Base-by-base conservation (phyloP, 1,140 invertebrate species). In the Capitella teleta region DNA sequence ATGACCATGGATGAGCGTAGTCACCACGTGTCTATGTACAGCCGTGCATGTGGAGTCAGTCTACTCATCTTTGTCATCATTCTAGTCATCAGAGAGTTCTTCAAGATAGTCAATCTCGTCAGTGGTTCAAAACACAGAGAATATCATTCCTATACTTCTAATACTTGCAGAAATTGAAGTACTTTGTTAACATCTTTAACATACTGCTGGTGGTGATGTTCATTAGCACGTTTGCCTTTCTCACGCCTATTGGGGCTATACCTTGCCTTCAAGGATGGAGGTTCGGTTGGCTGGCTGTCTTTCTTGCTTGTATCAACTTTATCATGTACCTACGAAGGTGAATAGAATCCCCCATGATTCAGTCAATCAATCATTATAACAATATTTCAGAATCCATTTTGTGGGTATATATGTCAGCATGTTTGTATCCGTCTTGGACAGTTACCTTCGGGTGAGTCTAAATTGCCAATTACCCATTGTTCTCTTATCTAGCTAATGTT, bases 271-370 rank as follows among this genome's bases (percentile, higher is more conserved):
- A 42, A 24, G 34, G 38, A 46, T 56, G 54, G 54, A 23, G 50
- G 26, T 43, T 36, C 14, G 54, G 32, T 10, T 56, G 54, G 54
- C 44, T 56, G 21, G 54, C 54, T 28, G 44, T 52, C 42, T 56
- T 56, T 28, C 42, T 53, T 1, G 44, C 49, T 18, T 56, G 54
- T 50, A 53, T 56, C 41, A 56, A 56, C 36, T 56, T 56, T 41
- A 56, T 52, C 28, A 53, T 56, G 54, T 56, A 56, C 26, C 34
- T 56, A 5, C 45, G 54, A 24, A 53, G 54, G 54, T 56, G 43
- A 41, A 25, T 10, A 32, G 30, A 32, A 32, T 10, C 8, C n/a
- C 36, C 4, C 4, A 37, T 37, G 21, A 37, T 19, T 37, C 21
- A 21, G 3, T 37, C n/a, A 37, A 37, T 37, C 16, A 37, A n/a